A percentile compares a stretch with the other conserved stretches of the same genome.
Evolutionary conservation across 1,140 invertebrate species (phyloP).

Genomic region (Condylostylus longicornis): DNA sequence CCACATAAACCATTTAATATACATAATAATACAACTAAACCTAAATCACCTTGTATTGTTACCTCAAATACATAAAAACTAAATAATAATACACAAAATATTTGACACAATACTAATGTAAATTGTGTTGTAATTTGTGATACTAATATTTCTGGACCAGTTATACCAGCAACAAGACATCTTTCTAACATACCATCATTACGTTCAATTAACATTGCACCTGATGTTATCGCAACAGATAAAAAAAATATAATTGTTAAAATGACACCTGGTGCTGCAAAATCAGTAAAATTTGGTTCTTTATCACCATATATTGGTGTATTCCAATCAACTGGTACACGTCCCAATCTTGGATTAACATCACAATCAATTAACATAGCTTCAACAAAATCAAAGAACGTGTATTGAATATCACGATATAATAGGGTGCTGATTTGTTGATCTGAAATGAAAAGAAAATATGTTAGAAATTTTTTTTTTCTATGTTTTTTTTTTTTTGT

Average conservation of each 20-base stretch:
- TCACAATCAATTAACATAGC: slow-evolving; percentile 48
- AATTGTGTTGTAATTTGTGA: slow-evolving; percentile 79
- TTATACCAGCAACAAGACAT: slow-evolving; percentile 65
- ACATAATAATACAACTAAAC: slow-evolving; percentile 59
- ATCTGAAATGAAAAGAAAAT: slow-evolving; percentile 44
- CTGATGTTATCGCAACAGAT: slow-evolving; percentile 80
- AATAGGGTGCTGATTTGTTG: slow-evolving; percentile 79
- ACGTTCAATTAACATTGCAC: slow-evolving; percentile 77
- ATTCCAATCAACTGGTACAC: slow-evolving; percentile 59
- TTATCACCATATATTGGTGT: slow-evolving; percentile 75
- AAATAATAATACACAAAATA: slow-evolving; percentile 62
- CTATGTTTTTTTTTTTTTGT: no score
- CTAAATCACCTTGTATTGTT: slow-evolving; percentile 60
- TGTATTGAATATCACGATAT: slow-evolving; percentile 52
- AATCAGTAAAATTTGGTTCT: slow-evolving; percentile 80
- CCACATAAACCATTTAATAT: slow-evolving; percentile 76
- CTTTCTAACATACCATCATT: slow-evolving; percentile 81
- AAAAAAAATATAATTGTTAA: slow-evolving; percentile 89
- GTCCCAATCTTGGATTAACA: slow-evolving; percentile 51
- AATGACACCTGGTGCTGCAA: slow-evolving; percentile 86
- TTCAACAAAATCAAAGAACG: slow-evolving; percentile 58
- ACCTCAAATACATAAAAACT: slow-evolving; percentile 70
- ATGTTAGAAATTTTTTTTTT: no score
- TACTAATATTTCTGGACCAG: slow-evolving; percentile 58
- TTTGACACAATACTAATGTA: slow-evolving; percentile 72